Conservation (phyloP, 2,113 vertebrate species). For the Crotalus tigris region DNA sequence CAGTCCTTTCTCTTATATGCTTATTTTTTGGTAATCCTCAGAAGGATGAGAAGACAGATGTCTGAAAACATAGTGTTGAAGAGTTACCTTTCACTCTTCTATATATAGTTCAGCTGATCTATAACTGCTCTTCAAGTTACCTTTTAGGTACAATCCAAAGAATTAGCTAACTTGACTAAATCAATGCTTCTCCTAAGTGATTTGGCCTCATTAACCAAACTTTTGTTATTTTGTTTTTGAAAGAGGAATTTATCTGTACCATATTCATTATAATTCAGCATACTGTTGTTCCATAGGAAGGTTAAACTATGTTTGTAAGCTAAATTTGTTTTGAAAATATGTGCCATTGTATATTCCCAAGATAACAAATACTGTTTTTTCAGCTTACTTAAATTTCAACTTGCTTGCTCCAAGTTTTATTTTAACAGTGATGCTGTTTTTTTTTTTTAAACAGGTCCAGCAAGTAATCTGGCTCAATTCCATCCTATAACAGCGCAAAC, state of each 20-base stretch:
- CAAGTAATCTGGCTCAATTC: neutral
- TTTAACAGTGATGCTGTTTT: neutral
- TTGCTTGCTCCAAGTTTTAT: neutral
- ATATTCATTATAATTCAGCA: neutral
- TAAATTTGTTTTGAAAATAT: neutral
- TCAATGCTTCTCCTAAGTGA: neutral
- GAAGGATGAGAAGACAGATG: neutral
- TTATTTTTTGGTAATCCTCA: neutral
- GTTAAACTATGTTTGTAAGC: neutral
- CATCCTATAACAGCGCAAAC: neutral
- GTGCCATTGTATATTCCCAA: neutral
- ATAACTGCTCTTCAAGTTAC: neutral
- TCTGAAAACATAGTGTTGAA: neutral
- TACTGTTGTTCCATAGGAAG: neutral
- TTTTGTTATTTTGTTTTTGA: neutral
- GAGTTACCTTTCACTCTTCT: neutral
- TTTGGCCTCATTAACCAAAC: neutral
- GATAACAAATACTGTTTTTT: neutral
- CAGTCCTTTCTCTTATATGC: neutral
- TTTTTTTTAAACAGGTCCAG: slow-evolving; percentile 29
- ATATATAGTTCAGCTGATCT: neutral
- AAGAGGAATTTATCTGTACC: neutral
- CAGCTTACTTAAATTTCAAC: neutral
- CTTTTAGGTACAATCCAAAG: neutral
- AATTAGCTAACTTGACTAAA: neutral